Evolutionary conservation across 2,113 vertebrate genomes (phyloP), one percentile per base, ranked within the genome.

Genomic region (Tragelaphus imberbis): DNA sequence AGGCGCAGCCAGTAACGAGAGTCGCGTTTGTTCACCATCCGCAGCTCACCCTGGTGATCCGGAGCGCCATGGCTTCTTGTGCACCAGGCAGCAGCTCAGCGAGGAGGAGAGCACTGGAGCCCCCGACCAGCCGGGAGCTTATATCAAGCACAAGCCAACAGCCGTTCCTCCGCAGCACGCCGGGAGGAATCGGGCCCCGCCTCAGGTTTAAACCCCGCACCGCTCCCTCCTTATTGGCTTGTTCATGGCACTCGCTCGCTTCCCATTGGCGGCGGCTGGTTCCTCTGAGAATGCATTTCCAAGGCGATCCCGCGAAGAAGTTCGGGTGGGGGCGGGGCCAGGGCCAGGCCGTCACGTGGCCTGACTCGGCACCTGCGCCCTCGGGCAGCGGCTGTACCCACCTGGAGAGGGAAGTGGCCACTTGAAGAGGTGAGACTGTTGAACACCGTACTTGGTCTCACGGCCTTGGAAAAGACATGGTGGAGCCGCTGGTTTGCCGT

Each of bases 1-100:
- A 6, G 19, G 10, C 4, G 13, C 27, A 19, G 71, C 15, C 7
- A 19, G 25, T 5, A 6, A 25, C 49, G 17, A 82, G 19, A 58
- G 59, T 59, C 27, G 33, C 65, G 10, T 40, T 25, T 12, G 30
- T 15, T 51, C 80, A 13, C 65, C 2, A 75, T 7, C 77, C 68
- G 28, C 33, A 56, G 49, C 98, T 98, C 82, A 98, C 98, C 97
- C 98, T 98, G 49, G 98, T 98, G 84, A 98, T 89, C n/a, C 97
- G 97, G 81, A 98, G 96, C n/a, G 97, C 97, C 98, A 98, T 98
- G 96, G 95, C 90, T 93, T 85, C 84, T 53, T 92, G 63, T 92
- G 59, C 84, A 44, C 92, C 47, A 47, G 91, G 58, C 53, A 84
- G 95, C 75, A 21, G 84, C 55, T 93, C 75, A 15, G 87, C 7